These are phyloP conservation scores for Temnothorax nylanderi DNA, from an alignment of 1,140 invertebrate genomes.

Conservation along the genomic window DNA sequence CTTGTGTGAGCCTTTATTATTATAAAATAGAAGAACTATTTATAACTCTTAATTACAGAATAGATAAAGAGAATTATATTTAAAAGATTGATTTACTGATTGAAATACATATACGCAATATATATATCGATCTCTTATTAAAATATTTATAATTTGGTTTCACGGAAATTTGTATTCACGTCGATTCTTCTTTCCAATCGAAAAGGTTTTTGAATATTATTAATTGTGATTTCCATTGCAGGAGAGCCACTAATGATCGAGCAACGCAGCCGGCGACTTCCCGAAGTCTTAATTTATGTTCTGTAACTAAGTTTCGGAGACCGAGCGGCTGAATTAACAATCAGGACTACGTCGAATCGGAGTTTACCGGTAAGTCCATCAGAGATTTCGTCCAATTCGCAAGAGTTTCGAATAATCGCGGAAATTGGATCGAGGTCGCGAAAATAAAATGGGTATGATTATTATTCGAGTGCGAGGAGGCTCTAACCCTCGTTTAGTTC, in stretches of 20 bases:
- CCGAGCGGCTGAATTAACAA: slow-evolving; percentile 47
- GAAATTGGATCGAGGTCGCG: not conserved
- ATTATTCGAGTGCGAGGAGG: not conserved
- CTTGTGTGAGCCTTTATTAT: no score
- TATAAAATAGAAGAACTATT: no score
- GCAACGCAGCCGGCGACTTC: slow-evolving; percentile 26
- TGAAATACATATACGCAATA: not conserved
- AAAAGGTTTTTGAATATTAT: not conserved
- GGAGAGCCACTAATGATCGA: slow-evolving; percentile 1
- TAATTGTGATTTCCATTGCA: slow-evolving; percentile 28
- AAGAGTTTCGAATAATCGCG: slow-evolving; percentile 27
- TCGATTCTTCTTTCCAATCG: not conserved
- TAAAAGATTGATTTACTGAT: not conserved
- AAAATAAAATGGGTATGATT: not conserved
- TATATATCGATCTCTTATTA: not conserved
- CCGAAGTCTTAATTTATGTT: slow-evolving; percentile 49
- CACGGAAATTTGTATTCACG: not conserved
- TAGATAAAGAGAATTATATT: not conserved
- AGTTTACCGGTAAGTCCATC: slow-evolving; percentile 26
- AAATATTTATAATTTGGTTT: not conserved
- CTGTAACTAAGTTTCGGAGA: slow-evolving; percentile 39
- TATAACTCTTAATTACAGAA: not conserved
- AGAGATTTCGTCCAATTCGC: slow-evolving; percentile 40
- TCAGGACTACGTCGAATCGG: slow-evolving; percentile 38
- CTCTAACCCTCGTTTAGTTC: not conserved